Evolutionary conservation across 2,888 invertebrate genomes (phyloP), one percentile per base, ranked within the genome.

Genomic region (Troglohyphantes excavatus): DNA sequence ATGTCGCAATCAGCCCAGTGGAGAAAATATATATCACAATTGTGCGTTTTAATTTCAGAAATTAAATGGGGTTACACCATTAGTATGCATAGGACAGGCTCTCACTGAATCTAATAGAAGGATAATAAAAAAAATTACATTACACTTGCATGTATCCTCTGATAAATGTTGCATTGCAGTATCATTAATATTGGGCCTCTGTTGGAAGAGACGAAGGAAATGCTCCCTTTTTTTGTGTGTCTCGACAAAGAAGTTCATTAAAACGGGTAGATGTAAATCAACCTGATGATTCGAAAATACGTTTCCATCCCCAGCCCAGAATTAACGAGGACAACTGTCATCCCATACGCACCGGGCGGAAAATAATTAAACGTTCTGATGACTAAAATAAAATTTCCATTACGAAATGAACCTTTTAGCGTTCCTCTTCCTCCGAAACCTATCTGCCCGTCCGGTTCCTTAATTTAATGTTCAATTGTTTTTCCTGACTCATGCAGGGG

Each of bases 391-490:
- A 53, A 53, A 53, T 53, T 53, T 53, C 13, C n/a, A 17, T 53
- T 53, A 53, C 53, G 17, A 53, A 53, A 53, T 53, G 53, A 53
- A 53, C 17, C 53, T 13, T 53, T 53, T 2, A 53, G 9, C 17
- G 53, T 53, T 17, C 3, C 39, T 39, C 39, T 13, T 53, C n/a
- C 53, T 53, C 53, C n/a, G 53, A 13, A n/a, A n/a, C 17, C 53
- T n/a, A 53, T 53, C 53, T 53, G 13, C 33, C 9, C 33, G 33
- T 53, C 53, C 27, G 26, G 43, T 72, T 72, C 46, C 26, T 46
- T 46, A 46, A 72, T 46, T 72, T 72, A 72, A 72, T 46, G 43
- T 72, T 46, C 72, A 70, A 70, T 70, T 65, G 78, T 78, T 78
- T 76, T 78, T 53, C 53, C 39, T 78, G 78, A 65, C 39, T 78